phyloP scores from a whole-genome alignment of 2,797 vertebrate genomes.

The Lepus oiostolus region DNA sequence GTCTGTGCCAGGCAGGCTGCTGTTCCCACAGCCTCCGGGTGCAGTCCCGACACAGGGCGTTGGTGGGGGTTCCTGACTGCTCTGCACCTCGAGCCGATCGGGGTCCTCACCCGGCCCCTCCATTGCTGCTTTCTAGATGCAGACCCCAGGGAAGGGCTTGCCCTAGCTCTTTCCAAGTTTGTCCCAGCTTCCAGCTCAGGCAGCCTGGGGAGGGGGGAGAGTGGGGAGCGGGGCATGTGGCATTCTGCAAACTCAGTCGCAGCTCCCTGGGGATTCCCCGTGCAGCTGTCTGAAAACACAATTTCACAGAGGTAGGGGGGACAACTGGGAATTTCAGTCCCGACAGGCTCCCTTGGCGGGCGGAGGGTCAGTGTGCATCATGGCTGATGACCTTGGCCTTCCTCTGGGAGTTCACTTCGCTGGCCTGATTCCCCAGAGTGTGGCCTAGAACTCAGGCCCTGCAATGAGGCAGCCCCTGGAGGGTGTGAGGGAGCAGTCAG shows the following conservation, averaged over 20 bases:
- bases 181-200: not conserved
- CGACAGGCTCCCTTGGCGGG: slow-evolving; percentile 50
- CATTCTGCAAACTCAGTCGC: not conserved
- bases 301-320: not conserved
- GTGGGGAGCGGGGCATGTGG: fast-evolving
- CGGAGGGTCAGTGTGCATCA: not conserved
- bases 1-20: not conserved
- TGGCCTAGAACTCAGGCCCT: not conserved
- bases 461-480: not conserved
- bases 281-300: slow-evolving; percentile 42
- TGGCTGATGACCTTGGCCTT: not conserved
- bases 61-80: fast-evolving
- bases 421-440: slow-evolving; percentile 18
- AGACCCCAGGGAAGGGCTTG: not conserved
- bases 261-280: not conserved
- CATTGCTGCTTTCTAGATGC: not conserved
- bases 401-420: slow-evolving; percentile 39
- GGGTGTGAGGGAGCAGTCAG: not conserved
- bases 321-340: slow-evolving; percentile 25
- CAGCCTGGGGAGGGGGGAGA: too few species aligned
- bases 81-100: not conserved
- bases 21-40: not conserved
- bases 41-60: not conserved
- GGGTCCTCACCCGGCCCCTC: not conserved
- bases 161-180: not conserved